A percentile compares a stretch with the other conserved stretches of the same genome.
These are phyloP conservation scores for Phengaris alcon DNA, from an alignment of 2,888 invertebrate genomes.

Conservation along the genomic window DNA sequence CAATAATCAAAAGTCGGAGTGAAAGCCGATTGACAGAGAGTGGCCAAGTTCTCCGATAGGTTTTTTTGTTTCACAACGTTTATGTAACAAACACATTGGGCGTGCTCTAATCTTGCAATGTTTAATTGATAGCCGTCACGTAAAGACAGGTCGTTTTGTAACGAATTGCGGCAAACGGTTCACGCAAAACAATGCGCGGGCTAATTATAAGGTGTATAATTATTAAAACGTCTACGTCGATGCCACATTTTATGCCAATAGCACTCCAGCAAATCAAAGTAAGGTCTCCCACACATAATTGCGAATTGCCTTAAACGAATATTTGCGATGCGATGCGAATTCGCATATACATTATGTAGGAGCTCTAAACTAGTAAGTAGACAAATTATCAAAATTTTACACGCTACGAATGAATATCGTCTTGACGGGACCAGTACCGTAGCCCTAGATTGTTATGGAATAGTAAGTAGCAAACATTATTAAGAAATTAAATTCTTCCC, in stretches of 20 bases:
- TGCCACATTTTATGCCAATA: not conserved
- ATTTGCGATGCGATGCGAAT: no score
- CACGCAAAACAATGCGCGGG: conserved; percentile 31
- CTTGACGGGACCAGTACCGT: not conserved
- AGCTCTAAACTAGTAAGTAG: no score
- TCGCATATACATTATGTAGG: no score
- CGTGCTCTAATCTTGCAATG: conserved; percentile 45
- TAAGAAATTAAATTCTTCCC: no score
- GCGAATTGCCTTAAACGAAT: no score
- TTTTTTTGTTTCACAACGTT: conserved; percentile 55
- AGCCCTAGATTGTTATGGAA: not conserved
- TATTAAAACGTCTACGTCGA: not conserved
- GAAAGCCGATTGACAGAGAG: conserved; percentile 48
- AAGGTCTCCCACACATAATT: not conserved
- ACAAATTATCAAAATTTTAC: not conserved
- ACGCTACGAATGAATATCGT: not conserved
- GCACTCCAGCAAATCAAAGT: not conserved
- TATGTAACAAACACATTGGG: conserved; percentile 49
- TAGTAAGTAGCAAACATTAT: no score
- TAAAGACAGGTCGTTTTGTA: conserved; percentile 32
- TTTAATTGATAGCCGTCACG: conserved; percentile 39
- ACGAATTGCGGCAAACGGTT: conserved; percentile 36
- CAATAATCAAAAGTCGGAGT: conserved; percentile 39
- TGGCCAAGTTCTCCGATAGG: conserved; percentile 41
- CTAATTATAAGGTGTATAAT: not conserved